Percentiles rank a stretch among this genome's conserved stretches.
These are phyloP conservation scores for Drosophila lowei DNA, from an alignment of 1,140 invertebrate species.

Conservation along the genomic window DNA sequence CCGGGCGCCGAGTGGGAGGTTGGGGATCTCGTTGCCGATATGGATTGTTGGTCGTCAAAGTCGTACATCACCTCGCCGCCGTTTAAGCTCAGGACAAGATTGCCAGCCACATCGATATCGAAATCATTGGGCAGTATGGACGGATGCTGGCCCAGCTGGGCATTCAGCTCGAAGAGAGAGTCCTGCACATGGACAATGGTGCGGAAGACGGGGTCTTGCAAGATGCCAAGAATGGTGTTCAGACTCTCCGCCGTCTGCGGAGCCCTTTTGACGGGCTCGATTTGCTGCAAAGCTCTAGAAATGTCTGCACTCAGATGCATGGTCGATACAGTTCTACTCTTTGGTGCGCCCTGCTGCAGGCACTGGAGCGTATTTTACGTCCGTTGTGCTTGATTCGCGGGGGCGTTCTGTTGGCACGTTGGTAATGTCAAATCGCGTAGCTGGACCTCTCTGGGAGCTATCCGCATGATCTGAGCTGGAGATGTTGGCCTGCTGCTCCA, in stretches of 20 bases:
- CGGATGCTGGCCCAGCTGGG: conserved; percentile 92
- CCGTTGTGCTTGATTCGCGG: conserved; percentile 22
- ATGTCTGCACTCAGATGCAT: conserved; percentile 84
- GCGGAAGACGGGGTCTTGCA: conserved; percentile 96
- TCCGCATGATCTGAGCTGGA: conserved; percentile 63
- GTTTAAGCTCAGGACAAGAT: conserved; percentile 86
- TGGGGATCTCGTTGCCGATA: conserved; percentile 50
- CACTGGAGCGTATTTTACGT: conserved; percentile 56
- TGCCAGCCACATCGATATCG: conserved; percentile 88
- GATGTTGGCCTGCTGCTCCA: conserved; percentile 65
- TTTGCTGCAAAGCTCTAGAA: conserved; percentile 90
- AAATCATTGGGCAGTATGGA: conserved; percentile 96
- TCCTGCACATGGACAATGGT: conserved; percentile 96
- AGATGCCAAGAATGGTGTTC: conserved; percentile 91
- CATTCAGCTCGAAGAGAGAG: conserved; percentile 91
- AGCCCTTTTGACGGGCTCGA: conserved; percentile 92
- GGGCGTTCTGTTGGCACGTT: conserved; percentile 46
- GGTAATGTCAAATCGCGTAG: too few species aligned
- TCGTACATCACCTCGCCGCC: conserved; percentile 84
- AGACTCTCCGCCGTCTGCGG: conserved; percentile 94
- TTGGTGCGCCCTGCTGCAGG: conserved; percentile 47
- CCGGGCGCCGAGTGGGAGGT: conserved; percentile 83
- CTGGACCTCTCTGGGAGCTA: conserved; percentile 49
- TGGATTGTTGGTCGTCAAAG: conserved; percentile 85
- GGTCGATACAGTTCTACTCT: conserved; percentile 20